Percentiles rank a stretch among this genome's conserved stretches.
phyloP scores from a whole-genome alignment of 1,140 invertebrate species.

The Aphelenchoides besseyi region DNA sequence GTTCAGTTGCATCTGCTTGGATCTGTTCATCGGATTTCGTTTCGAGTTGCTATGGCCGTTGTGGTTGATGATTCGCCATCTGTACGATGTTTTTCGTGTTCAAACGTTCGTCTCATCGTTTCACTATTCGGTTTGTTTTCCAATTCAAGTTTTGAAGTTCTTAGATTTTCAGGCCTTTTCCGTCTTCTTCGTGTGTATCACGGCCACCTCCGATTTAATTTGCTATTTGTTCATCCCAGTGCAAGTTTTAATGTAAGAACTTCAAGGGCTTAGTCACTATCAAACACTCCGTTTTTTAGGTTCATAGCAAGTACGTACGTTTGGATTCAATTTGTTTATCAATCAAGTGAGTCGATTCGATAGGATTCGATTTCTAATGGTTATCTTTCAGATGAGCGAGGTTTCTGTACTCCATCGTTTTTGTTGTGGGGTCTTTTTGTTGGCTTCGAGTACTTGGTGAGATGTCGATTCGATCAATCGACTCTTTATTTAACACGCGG shows the following conservation, averaged over 20 bases:
- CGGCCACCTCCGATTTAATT: slow-evolving; percentile 94
- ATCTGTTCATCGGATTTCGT: slow-evolving; percentile 95
- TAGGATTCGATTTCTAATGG: slow-evolving; percentile 12
- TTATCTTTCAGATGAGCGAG: slow-evolving; percentile 40
- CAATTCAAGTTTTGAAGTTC: slow-evolving; percentile 3
- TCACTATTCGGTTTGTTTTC: slow-evolving; percentile 47
- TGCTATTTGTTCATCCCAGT: slow-evolving; percentile 98
- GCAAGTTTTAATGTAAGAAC: slow-evolving; percentile 66
- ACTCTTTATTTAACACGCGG: slow-evolving; percentile 89
- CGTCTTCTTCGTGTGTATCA: slow-evolving; percentile 94
- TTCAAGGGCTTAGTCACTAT: not conserved
- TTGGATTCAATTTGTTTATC: slow-evolving; percentile 98
- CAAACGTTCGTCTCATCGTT: slow-evolving; percentile 79
- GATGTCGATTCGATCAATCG: slow-evolving; percentile 86
- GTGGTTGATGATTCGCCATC: slow-evolving; percentile 89
- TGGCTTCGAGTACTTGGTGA: slow-evolving; percentile 62
- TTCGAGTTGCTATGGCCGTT: slow-evolving; percentile 99
- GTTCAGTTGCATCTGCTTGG: slow-evolving; percentile 87
- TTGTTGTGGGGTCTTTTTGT: slow-evolving; percentile 50
- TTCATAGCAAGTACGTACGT: slow-evolving; percentile 97
- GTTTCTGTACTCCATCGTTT: slow-evolving; percentile 47
- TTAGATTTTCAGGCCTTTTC: slow-evolving; percentile 80
- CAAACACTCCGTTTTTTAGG: slow-evolving; percentile 74
- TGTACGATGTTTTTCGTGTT: slow-evolving; percentile 97
- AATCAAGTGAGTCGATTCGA: slow-evolving; percentile 74